Percentiles rank a stretch among this genome's conserved stretches.
Evolutionary conservation across 2,888 invertebrate species (phyloP).

Genomic region (Anthoptus insignis): DNA sequence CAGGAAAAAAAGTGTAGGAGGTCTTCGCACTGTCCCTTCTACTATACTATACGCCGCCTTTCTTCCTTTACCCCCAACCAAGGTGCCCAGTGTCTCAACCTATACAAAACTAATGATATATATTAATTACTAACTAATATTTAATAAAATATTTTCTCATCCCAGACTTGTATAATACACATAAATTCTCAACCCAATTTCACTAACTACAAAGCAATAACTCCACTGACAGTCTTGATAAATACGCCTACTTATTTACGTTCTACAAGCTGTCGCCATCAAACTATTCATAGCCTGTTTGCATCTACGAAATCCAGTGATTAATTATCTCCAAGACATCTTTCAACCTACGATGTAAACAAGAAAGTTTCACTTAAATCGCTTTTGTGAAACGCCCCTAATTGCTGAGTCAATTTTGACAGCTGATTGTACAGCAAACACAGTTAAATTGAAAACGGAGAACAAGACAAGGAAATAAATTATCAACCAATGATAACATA

Average conservation of each 20-base stretch:
- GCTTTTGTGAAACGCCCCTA: constrained; percentile 64
- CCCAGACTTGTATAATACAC: too few species aligned
- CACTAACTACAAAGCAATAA: constrained; percentile 47
- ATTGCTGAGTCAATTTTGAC: constrained; percentile 72
- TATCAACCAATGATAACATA: too few species aligned
- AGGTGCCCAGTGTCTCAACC: too few species aligned
- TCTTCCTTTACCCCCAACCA: too few species aligned
- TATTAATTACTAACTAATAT: too few species aligned
- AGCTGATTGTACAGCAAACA: constrained; percentile 63
- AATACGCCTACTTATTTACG: constrained; percentile 6
- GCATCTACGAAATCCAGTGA: constrained; percentile 68
- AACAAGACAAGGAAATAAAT: constrained; percentile 27
- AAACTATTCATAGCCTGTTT: constrained; percentile 65
- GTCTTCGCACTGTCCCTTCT: too few species aligned
- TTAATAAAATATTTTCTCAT: too few species aligned
- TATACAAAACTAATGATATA: too few species aligned
- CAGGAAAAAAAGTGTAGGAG: too few species aligned
- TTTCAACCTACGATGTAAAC: constrained; percentile 63
- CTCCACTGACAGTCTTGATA: constrained; percentile 16
- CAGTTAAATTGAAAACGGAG: constrained; percentile 51
- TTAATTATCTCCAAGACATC: constrained; percentile 69
- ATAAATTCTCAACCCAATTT: too few species aligned
- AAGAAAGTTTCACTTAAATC: constrained; percentile 71
- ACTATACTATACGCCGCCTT: too few species aligned
- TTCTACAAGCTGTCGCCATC: constrained; percentile 47